Evolutionary conservation across 2,888 invertebrate species (phyloP).

Genomic region (Plebejus argus): DNA sequence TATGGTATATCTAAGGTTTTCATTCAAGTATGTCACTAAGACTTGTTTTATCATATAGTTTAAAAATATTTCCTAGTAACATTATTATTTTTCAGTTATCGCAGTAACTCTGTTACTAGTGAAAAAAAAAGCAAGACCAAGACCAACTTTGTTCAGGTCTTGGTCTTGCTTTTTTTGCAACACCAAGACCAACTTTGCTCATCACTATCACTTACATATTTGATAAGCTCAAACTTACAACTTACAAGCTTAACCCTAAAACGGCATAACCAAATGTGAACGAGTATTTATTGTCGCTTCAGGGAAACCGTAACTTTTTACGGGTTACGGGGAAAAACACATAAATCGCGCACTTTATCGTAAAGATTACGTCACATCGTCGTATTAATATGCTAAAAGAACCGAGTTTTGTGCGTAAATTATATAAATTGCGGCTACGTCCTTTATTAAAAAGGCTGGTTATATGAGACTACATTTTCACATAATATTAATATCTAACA

Average conservation of each 20-base stretch:
- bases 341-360: conserved; percentile 27
- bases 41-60: no score
- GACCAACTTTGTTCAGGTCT: no score
- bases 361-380: conserved; percentile 14
- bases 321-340: conserved; percentile 36
- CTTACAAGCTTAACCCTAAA: neutral
- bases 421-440: neutral
- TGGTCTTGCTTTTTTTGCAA: no score
- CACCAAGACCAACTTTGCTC: no score
- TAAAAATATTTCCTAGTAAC: no score
- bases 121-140: no score
- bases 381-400: conserved; percentile 14
- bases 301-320: conserved; percentile 38
- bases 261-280: conserved; percentile 24
- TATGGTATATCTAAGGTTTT: no score
- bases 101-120: no score
- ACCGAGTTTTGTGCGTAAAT: conserved; percentile 21
- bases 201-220: no score
- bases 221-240: no score
- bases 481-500: neutral
- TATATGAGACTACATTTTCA: neutral
- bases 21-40: no score
- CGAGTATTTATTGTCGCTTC: conserved; percentile 30
- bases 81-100: no score
- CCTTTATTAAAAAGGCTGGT: neutral